A percentile compares a stretch with the other conserved stretches of the same genome.
Evolutionary conservation across 2,113 vertebrate species (phyloP).

Genomic region (Trematocara variabile): DNA sequence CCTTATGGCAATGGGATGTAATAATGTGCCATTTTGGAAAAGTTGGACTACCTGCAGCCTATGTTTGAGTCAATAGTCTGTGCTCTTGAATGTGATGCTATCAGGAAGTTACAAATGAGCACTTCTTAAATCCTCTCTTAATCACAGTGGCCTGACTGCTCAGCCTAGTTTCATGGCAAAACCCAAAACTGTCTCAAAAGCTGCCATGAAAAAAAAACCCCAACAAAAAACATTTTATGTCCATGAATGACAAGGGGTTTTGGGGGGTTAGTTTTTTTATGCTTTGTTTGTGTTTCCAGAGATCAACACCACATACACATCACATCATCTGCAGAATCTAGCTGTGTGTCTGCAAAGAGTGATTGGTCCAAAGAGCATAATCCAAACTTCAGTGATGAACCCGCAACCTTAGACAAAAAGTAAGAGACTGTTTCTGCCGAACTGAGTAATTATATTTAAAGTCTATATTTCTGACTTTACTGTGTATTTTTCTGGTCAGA

Average conservation of each 20-base stretch:
- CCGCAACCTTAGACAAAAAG: not conserved
- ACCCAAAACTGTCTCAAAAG: not conserved
- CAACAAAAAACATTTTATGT: not conserved
- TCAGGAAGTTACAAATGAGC: not conserved
- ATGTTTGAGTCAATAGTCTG: not conserved
- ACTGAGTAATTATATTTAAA: not conserved
- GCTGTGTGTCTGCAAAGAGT: not conserved
- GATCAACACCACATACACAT: not conserved
- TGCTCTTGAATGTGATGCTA: not conserved
- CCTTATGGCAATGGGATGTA: not conserved
- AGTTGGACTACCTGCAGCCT: not conserved
- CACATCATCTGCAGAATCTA: not conserved
- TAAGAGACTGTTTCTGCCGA: not conserved
- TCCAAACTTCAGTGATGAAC: not conserved
- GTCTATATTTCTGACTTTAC: not conserved
- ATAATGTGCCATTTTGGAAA: not conserved
- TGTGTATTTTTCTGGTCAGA: not conserved
- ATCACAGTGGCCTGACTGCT: not conserved
- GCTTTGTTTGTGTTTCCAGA: not conserved
- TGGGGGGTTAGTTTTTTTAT: not conserved
- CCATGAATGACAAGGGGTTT: not conserved
- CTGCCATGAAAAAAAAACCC: rapidly evolving
- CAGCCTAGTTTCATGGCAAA: not conserved
- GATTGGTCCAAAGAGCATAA: not conserved
- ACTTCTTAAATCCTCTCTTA: not conserved